Evolutionary conservation across 2,888 invertebrate species (phyloP).

Genomic region (Bombyx huttoni): DNA sequence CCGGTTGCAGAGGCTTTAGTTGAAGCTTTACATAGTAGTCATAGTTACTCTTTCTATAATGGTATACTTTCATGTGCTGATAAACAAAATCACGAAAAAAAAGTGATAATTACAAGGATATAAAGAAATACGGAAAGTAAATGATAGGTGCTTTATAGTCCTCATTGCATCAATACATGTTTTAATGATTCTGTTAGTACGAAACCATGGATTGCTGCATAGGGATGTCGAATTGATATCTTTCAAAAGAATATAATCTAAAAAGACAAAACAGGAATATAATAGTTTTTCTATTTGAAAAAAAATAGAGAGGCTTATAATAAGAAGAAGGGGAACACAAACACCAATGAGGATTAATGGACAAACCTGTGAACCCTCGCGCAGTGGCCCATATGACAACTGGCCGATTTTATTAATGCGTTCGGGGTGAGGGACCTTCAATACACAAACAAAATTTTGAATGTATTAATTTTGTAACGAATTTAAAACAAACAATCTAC

Average conservation of each 20-base stretch:
- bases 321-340: constrained; percentile 57
- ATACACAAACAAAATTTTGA: constrained; percentile 73
- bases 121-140: constrained; percentile 23
- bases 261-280: constrained; percentile 26
- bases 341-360: constrained; percentile 67
- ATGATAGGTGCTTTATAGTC: constrained; percentile 38
- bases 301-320: constrained; percentile 12
- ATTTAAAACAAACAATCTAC: constrained; percentile 35
- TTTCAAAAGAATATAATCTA: constrained; percentile 27
- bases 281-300: constrained; percentile 33
- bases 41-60: constrained; percentile 21
- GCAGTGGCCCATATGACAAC: constrained; percentile 78
- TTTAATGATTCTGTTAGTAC: background rate
- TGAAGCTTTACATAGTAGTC: constrained; percentile 23
- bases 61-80: constrained; percentile 66
- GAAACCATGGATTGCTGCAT: constrained; percentile 34
- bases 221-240: constrained; percentile 22
- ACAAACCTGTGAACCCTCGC: constrained; percentile 78
- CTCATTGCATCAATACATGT: constrained; percentile 42
- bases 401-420: constrained; percentile 74
- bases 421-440: constrained; percentile 77
- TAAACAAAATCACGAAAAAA: constrained; percentile 55
- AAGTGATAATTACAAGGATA: constrained; percentile 22
- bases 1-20: constrained; percentile 59
- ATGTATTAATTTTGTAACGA: constrained; percentile 40